Evolutionary conservation across 2,888 invertebrate genomes (phyloP).

Genomic region (Eilema sororculum): DNA sequence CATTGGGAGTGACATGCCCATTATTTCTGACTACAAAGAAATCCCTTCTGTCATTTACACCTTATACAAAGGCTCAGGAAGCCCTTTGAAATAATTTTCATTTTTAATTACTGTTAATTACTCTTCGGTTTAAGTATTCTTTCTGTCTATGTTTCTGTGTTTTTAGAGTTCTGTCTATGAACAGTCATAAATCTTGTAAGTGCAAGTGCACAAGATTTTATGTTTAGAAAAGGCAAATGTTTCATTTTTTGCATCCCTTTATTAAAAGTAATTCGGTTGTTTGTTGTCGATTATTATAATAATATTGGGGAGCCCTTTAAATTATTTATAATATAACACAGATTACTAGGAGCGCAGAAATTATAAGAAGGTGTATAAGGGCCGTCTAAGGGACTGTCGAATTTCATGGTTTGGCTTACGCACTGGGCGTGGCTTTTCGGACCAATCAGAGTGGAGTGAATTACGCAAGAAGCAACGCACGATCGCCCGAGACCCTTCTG

Average conservation of each 20-base stretch:
- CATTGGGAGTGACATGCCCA: slow-evolving; percentile 88
- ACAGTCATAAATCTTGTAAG: neutral
- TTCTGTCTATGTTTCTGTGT: neutral
- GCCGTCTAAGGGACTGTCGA: slow-evolving; percentile 80
- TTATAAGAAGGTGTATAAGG: slow-evolving; percentile 73
- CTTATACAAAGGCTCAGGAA: slow-evolving; percentile 56
- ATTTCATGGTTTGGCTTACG: slow-evolving; percentile 81
- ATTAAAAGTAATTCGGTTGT: slow-evolving; percentile 42
- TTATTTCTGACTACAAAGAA: slow-evolving; percentile 81
- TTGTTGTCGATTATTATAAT: slow-evolving; percentile 67
- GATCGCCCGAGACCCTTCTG: slow-evolving; percentile 57
- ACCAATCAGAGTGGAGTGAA: slow-evolving; percentile 72
- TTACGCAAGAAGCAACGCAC: slow-evolving; percentile 82
- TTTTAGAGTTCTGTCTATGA: neutral
- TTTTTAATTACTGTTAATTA: slow-evolving; percentile 73
- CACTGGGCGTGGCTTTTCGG: slow-evolving; percentile 81
- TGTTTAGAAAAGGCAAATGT: neutral
- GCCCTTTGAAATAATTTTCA: slow-evolving; percentile 57
- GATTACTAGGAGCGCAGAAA: slow-evolving; percentile 79
- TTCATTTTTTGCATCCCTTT: neutral
- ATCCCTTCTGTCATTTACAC: slow-evolving; percentile 82
- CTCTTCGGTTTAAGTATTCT: slow-evolving; percentile 16
- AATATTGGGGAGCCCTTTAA: slow-evolving; percentile 80
- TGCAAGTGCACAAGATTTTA: neutral
- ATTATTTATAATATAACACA: slow-evolving; percentile 88